These are phyloP conservation scores for Dunckerocampus dactyliophorus DNA, from an alignment of 2,113 vertebrate species.

Conservation along the genomic window DNA sequence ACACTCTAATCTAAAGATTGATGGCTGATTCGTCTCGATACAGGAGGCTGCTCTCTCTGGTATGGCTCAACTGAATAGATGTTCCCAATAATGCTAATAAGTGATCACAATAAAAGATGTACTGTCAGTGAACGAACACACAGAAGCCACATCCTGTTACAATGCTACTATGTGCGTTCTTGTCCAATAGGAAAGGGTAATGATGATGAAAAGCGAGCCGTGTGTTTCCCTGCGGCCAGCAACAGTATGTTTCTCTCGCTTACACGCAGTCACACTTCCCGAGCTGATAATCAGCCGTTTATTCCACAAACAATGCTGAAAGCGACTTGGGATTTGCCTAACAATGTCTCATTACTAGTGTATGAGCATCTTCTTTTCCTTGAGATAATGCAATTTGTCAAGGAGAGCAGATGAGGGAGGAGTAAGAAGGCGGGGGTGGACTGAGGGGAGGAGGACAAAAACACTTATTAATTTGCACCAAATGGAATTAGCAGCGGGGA, in stretches of 20 bases:
- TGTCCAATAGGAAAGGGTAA: slow-evolving; percentile 59
- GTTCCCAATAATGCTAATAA: too few species aligned
- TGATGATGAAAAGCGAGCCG: slow-evolving; percentile 57
- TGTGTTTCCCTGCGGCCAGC: slow-evolving; percentile 58
- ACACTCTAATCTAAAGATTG: too few species aligned
- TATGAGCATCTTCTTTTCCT: slow-evolving; percentile 63
- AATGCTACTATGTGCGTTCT: slow-evolving; percentile 43
- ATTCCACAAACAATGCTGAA: slow-evolving; percentile 73
- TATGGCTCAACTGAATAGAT: too few species aligned
- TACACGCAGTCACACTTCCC: slow-evolving; percentile 46
- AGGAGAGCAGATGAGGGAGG: slow-evolving; percentile 63
- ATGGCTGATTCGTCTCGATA: too few species aligned
- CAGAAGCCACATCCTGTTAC: too few species aligned
- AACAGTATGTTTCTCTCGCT: slow-evolving; percentile 11
- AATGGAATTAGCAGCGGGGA: slow-evolving; percentile 79
- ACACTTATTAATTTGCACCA: slow-evolving; percentile 80
- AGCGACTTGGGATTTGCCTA: slow-evolving; percentile 75
- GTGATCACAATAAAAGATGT: too few species aligned
- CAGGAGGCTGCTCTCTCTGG: too few species aligned
- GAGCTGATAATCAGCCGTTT: slow-evolving; percentile 74
- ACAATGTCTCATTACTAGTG: slow-evolving; percentile 78
- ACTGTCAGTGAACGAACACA: too few species aligned
- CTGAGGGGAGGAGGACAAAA: slow-evolving; percentile 56
- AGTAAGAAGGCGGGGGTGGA: slow-evolving; percentile 36
- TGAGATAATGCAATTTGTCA: slow-evolving; percentile 73